Conservation (phyloP, 2,888 invertebrate genomes). For the Argynnis bischoffii region DNA sequence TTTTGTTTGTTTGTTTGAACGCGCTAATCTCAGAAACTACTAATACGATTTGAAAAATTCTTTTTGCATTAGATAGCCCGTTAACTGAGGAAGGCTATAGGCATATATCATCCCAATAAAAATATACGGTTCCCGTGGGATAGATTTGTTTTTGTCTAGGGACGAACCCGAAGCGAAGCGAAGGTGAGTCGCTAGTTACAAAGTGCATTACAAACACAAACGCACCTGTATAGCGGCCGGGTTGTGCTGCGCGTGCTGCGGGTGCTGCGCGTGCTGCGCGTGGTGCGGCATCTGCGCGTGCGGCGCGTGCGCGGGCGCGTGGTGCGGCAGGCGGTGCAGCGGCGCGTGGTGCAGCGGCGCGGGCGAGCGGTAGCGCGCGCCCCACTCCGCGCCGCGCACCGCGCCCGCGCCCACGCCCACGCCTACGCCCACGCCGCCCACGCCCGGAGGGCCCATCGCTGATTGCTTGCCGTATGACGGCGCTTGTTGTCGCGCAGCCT, state of each 20-base stretch:
- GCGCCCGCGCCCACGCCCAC: conserved; percentile 51
- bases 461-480: conserved; percentile 91
- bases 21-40: too few species aligned
- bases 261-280: conserved; percentile 42
- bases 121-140: too few species aligned
- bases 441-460: conserved; percentile 67
- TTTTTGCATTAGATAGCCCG: too few species aligned
- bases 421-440: conserved; percentile 49
- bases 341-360: conserved; percentile 78
- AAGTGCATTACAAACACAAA: background rate
- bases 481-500: conserved; percentile 94
- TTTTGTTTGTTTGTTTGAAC: too few species aligned
- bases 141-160: too few species aligned
- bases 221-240: conserved; percentile 49
- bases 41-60: too few species aligned
- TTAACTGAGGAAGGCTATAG: too few species aligned
- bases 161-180: too few species aligned
- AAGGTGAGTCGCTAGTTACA: too few species aligned
- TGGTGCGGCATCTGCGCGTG: conserved; percentile 34
- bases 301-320: conserved; percentile 53
- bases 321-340: conserved; percentile 83
- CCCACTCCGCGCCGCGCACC: conserved; percentile 55
- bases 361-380: conserved; percentile 48
- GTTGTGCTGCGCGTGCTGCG: conserved; percentile 51
- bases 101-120: too few species aligned